phyloP scores from a whole-genome alignment of 2,797 vertebrate genomes.

The Myripristis jacobus region DNA sequence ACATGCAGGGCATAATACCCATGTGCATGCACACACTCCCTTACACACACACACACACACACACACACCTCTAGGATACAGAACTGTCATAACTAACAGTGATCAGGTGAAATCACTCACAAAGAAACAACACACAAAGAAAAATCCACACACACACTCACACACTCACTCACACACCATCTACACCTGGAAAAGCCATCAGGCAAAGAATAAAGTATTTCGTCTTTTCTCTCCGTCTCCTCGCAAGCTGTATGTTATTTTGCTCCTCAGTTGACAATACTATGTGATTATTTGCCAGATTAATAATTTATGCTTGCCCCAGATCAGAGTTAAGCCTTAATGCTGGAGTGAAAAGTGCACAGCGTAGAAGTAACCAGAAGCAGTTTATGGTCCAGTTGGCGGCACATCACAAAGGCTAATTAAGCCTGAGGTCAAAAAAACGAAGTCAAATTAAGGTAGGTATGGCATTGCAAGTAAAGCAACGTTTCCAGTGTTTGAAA shows the following conservation, averaged over 20 bases:
- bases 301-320: slow-evolving; percentile 3
- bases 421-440: slow-evolving; percentile 38
- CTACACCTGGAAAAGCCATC: slow-evolving; percentile 22
- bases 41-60: neutral
- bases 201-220: slow-evolving; percentile 1
- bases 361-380: slow-evolving; percentile 9
- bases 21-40: too few species aligned
- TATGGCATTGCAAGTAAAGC: slow-evolving; percentile 8
- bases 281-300: slow-evolving; percentile 29
- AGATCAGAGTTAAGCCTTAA: neutral
- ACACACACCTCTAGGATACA: slow-evolving; percentile 31
- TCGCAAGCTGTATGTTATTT: slow-evolving; percentile 7
- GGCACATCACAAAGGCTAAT: slow-evolving; percentile 32
- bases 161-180: slow-evolving; percentile 2
- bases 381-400: slow-evolving; percentile 48
- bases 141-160: slow-evolving; percentile 9
- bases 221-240: neutral
- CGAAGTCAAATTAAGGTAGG: slow-evolving; percentile 19
- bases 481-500: slow-evolving; percentile 29
- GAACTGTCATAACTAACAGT: slow-evolving; percentile 49
- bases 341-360: neutral
- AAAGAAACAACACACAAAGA: slow-evolving; percentile 18
- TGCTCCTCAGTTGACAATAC: neutral
- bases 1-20: too few species aligned
- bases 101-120: slow-evolving; percentile 49